Evolutionary conservation across 2,113 vertebrate species (phyloP).

Genomic region (Scophthalmus maximus): DNA sequence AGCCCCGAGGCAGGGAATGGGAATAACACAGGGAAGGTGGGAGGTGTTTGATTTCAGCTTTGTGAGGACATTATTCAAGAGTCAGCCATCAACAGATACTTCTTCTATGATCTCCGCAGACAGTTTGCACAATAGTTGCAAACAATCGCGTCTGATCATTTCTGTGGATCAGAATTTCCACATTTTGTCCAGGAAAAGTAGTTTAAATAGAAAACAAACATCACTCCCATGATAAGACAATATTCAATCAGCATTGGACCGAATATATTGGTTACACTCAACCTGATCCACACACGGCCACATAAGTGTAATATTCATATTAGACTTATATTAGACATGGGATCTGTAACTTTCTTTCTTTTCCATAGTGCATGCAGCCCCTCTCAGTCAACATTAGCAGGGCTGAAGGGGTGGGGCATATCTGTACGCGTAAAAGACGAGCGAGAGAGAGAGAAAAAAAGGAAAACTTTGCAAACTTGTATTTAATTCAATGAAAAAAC

Average conservation of each 20-base stretch:
- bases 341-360: constrained; percentile 52
- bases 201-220: neutral
- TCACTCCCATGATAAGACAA: neutral
- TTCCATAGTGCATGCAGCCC: constrained; percentile 36
- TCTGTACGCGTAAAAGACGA: constrained; percentile 67
- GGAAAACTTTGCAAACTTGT: constrained; percentile 78
- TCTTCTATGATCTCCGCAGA: no score
- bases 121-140: neutral
- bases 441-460: constrained; percentile 62
- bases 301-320: neutral
- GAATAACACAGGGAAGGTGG: constrained; percentile 52
- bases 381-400: constrained; percentile 62
- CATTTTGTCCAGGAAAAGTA: neutral
- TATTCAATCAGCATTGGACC: constrained; percentile 10
- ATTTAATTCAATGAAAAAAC: constrained; percentile 50
- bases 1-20: constrained; percentile 66
- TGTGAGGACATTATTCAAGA: constrained; percentile 30
- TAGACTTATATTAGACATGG: constrained; percentile 3
- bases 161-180: neutral
- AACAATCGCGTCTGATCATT: neutral
- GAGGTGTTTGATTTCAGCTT: constrained; percentile 67
- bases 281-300: neutral
- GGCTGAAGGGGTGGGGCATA: constrained; percentile 80
- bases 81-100: neutral
- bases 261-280: neutral